These are phyloP conservation scores for Trichoplusia ni DNA, from an alignment of 1,140 invertebrate genomes.

Conservation along the genomic window DNA sequence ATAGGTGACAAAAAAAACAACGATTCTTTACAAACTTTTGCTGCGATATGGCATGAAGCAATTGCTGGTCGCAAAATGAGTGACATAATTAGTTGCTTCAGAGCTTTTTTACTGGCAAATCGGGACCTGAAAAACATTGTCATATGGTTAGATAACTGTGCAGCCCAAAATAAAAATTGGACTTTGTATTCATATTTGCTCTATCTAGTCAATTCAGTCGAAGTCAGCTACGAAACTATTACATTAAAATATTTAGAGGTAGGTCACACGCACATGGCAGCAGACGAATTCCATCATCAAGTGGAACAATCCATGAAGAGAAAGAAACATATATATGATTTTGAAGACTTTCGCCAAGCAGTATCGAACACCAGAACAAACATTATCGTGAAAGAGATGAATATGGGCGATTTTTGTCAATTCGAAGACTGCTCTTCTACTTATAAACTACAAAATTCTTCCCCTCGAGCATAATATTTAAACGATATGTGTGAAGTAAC, in stretches of 20 bases:
- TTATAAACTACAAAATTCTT: conserved; percentile 21
- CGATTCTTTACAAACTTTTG: neutral
- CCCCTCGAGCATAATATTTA: conserved; percentile 9
- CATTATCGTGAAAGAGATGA: conserved; percentile 11
- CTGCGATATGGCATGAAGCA: conserved; percentile 30
- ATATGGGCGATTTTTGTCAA: conserved; percentile 12
- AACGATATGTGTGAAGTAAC: conserved; percentile 24
- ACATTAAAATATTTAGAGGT: conserved; percentile 32
- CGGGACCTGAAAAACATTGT: conserved; percentile 38
- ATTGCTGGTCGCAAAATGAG: conserved; percentile 26
- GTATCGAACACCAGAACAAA: too few relatives aligned
- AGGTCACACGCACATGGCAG: conserved; percentile 28
- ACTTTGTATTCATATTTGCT: conserved; percentile 36
- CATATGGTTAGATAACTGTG: conserved; percentile 44
- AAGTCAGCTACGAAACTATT: conserved; percentile 3
- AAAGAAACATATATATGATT: conserved; percentile 31
- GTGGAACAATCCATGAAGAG: neutral
- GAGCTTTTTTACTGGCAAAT: conserved; percentile 20
- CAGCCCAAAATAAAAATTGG: conserved; percentile 49
- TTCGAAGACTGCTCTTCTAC: conserved; percentile 31
- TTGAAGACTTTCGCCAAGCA: conserved; percentile 7
- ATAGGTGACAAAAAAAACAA: conserved; percentile 27
- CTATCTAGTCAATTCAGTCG: conserved; percentile 29
- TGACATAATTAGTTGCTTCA: conserved; percentile 20
- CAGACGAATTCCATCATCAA: conserved; percentile 28